phyloP scores from a whole-genome alignment of 2,113 vertebrate species.

The Macroglossus sobrinus region DNA sequence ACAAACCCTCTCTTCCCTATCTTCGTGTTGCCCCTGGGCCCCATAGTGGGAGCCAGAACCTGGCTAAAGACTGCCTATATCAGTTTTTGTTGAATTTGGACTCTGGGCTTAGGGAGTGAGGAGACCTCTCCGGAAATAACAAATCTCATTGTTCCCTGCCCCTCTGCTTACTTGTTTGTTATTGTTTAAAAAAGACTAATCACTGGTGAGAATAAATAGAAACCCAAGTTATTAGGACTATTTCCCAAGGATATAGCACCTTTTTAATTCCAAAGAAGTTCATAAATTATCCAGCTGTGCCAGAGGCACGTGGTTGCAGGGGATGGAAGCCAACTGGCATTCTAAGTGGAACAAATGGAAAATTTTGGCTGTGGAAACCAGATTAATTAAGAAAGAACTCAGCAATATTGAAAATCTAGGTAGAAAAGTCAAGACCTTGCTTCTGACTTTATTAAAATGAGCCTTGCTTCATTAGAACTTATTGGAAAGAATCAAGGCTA shows the following conservation, averaged over 20 bases:
- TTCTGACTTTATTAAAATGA: constrained; percentile 49
- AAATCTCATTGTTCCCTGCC: background rate
- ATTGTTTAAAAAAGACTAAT: constrained; percentile 17
- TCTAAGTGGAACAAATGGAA: constrained; percentile 50
- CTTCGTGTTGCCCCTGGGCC: background rate
- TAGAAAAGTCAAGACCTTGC: constrained; percentile 18
- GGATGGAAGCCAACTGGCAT: constrained; percentile 60
- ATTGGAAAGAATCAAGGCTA: constrained; percentile 40
- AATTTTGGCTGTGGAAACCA: constrained; percentile 17
- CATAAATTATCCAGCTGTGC: constrained; percentile 56
- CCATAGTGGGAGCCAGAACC: background rate
- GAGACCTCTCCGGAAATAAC: background rate
- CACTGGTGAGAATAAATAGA: constrained; percentile 6
- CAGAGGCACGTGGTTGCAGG: constrained; percentile 50
- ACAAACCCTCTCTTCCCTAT: background rate
- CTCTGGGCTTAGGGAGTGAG: background rate
- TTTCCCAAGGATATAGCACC: constrained; percentile 62
- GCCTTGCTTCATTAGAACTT: constrained; percentile 51
- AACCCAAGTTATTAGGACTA: background rate
- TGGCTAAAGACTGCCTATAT: background rate
- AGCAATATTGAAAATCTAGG: constrained; percentile 42
- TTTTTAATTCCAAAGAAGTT: constrained; percentile 63
- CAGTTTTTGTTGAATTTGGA: background rate
- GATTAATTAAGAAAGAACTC: constrained; percentile 68
- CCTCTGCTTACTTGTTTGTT: background rate